phyloP scores from a whole-genome alignment of 2,113 vertebrate genomes.

The Proterorhinus semilunaris region DNA sequence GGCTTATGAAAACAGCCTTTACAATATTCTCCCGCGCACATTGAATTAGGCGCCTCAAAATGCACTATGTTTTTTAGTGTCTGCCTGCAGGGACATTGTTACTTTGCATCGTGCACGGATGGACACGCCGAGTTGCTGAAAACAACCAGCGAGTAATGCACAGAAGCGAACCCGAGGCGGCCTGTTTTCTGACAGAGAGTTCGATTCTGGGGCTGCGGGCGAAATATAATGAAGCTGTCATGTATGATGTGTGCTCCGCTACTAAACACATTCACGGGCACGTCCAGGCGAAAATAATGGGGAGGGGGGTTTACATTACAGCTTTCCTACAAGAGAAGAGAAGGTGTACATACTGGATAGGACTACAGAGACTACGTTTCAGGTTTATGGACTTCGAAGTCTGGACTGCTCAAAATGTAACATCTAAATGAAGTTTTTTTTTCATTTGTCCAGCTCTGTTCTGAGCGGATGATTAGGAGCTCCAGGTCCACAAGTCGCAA shows the following conservation, averaged over 20 bases:
- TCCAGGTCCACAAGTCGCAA: too few species aligned
- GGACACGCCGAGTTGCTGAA: constrained; percentile 6
- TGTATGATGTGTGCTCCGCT: constrained; percentile 2
- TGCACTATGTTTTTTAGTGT: not conserved
- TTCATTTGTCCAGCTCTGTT: too few species aligned
- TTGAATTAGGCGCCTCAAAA: too few species aligned
- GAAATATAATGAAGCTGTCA: constrained; percentile 39
- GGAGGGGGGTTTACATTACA: not conserved
- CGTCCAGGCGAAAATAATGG: not conserved
- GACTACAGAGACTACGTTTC: too few species aligned
- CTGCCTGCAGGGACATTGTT: not conserved
- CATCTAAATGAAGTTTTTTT: too few species aligned
- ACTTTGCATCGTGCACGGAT: not conserved
- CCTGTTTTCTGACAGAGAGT: not conserved
- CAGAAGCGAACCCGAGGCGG: not conserved
- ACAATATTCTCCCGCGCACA: too few species aligned
- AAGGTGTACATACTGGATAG: too few species aligned
- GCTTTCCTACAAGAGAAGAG: too few species aligned
- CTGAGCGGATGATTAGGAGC: too few species aligned
- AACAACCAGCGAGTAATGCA: constrained; percentile 21
- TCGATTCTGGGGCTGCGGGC: constrained; percentile 17
- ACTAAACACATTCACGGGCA: constrained; percentile 4
- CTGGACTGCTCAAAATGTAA: too few species aligned
- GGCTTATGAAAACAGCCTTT: too few species aligned
- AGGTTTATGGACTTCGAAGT: too few species aligned